These are phyloP conservation scores for Pollimyrus isidori DNA, from an alignment of 2,113 vertebrate species.

Conservation along the genomic window DNA sequence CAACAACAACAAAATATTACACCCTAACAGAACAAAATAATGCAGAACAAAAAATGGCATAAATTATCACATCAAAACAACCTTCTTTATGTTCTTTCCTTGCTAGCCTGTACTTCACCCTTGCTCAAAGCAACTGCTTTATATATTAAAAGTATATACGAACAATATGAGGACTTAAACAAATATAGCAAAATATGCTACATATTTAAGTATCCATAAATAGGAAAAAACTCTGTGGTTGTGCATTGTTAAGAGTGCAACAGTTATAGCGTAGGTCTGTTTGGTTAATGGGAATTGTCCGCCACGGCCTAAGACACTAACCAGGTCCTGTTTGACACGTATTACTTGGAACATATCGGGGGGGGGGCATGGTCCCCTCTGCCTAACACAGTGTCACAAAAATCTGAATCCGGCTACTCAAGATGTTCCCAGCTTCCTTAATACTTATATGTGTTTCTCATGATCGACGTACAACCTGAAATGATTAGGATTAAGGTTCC, in stretches of 20 bases:
- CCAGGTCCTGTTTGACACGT: not conserved
- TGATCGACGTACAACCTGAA: not conserved
- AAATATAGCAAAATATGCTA: conserved; percentile 34
- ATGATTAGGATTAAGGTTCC: not conserved
- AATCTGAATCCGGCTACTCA: not conserved
- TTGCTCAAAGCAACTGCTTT: conserved; percentile 22
- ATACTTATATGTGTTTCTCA: not conserved
- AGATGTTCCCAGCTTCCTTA: not conserved
- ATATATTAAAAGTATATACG: not conserved
- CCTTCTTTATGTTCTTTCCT: conserved; percentile 19
- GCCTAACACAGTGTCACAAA: not conserved
- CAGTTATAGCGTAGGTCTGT: conserved; percentile 31
- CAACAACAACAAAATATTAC: not conserved
- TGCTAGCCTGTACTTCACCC: conserved; percentile 25
- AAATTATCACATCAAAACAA: not conserved
- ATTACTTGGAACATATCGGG: not conserved
- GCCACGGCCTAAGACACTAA: not conserved
- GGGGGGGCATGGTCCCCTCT: not conserved
- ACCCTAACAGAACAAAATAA: not conserved
- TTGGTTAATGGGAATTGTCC: conserved; percentile 45
- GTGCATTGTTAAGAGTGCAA: conserved; percentile 36
- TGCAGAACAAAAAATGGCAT: not conserved
- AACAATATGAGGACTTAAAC: conserved; percentile 31
- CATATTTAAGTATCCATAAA: conserved; percentile 35
- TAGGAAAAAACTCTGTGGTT: conserved; percentile 33